A percentile compares a stretch with the other conserved stretches of the same genome.
Evolutionary conservation across 2,113 vertebrate species (phyloP).

Genomic region (Pterocles gutturalis): DNA sequence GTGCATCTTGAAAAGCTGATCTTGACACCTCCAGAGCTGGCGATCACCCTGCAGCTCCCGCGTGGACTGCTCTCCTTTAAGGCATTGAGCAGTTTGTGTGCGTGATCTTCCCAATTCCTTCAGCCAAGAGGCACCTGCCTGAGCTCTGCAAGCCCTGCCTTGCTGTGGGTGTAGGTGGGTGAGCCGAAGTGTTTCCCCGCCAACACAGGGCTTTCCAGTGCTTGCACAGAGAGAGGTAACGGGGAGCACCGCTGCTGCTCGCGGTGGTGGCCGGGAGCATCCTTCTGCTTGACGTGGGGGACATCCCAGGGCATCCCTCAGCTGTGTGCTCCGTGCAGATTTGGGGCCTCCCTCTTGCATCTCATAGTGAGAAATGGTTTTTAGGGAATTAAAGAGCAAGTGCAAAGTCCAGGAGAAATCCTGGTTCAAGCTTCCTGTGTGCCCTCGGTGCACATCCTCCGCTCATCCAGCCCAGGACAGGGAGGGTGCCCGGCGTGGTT

Average conservation of each 20-base stretch:
- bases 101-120: not conserved
- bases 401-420: not conserved
- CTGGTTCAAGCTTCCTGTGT: not conserved
- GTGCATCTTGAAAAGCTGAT: not conserved
- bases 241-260: not conserved
- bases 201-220: not conserved
- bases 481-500: accelerated
- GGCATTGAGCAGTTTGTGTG: not conserved
- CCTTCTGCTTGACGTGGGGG: accelerated
- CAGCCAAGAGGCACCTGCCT: not conserved
- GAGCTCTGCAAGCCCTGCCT: not conserved
- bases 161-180: not conserved
- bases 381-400: not conserved
- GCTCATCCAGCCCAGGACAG: accelerated
- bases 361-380: not conserved
- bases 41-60: not conserved
- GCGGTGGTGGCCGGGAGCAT: not conserved
- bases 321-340: accelerated
- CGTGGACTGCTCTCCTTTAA: accelerated
- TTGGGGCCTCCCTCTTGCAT: not conserved
- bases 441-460: accelerated
- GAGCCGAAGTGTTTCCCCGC: not conserved
- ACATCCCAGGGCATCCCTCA: not conserved
- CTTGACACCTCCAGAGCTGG: accelerated
- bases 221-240: not conserved